Conservation (phyloP, 2,113 vertebrate species). For the Macrotus californicus region DNA sequence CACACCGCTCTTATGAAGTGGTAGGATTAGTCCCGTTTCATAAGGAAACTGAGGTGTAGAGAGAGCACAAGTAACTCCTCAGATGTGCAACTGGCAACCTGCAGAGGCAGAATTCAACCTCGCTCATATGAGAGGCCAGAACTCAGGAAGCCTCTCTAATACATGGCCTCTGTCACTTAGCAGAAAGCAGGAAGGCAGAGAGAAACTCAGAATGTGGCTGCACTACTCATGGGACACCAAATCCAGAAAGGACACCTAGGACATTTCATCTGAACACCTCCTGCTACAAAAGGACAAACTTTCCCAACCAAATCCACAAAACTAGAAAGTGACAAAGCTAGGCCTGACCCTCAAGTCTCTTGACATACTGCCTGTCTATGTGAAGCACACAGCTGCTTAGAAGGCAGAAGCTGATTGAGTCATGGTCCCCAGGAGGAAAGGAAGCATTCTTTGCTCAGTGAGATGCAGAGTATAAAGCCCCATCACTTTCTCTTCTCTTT, state of each 20-base stretch:
- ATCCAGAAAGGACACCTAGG: not conserved
- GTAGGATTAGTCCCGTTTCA: not conserved
- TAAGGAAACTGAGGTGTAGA: not conserved
- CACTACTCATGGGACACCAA: not conserved
- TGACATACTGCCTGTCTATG: rapidly evolving
- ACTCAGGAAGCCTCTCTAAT: not conserved
- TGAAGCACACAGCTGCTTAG: not conserved
- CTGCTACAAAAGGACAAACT: not conserved
- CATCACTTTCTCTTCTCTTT: not conserved
- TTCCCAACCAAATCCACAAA: not conserved
- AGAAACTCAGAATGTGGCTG: not conserved
- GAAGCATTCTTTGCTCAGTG: not conserved
- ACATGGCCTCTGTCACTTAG: not conserved
- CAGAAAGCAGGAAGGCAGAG: not conserved
- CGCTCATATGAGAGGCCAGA: too few species aligned
- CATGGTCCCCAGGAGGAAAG: not conserved
- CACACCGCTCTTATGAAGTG: rapidly evolving
- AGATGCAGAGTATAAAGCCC: not conserved
- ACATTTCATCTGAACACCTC: not conserved
- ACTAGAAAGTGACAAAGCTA: not conserved
- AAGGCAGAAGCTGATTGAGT: not conserved
- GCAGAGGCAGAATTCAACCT: not conserved
- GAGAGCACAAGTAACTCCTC: too few species aligned
- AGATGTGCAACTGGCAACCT: too few species aligned
- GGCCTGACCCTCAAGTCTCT: not conserved